A percentile compares a stretch with the other conserved stretches of the same genome.
phyloP scores from a whole-genome alignment of 92 coral and sea anemone species.

The Parazoanthus atlanticus region DNA sequence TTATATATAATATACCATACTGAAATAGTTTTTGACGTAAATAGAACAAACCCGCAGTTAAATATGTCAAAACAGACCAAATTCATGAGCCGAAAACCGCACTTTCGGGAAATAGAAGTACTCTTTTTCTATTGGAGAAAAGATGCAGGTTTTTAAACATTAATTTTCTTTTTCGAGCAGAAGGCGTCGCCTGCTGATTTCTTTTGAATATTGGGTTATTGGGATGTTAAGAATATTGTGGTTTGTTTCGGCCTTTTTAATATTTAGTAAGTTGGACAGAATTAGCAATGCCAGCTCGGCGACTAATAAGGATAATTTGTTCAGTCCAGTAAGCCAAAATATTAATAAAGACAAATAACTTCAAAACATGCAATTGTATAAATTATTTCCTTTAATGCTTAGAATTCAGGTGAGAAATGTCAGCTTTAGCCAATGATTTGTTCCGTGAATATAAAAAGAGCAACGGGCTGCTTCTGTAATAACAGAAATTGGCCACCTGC shows the following conservation, averaged over 20 bases:
- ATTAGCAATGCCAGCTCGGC: background rate
- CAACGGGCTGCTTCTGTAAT: background rate
- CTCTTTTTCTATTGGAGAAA: background rate
- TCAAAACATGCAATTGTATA: background rate
- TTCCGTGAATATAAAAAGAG: background rate
- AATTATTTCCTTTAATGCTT: background rate
- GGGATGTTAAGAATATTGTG: background rate
- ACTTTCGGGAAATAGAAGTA: background rate
- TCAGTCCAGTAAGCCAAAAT: background rate
- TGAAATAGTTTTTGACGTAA: constrained; percentile 24
- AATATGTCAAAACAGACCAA: background rate
- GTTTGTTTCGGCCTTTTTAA: constrained; percentile 11
- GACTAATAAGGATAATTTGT: background rate
- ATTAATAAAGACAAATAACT: background rate
- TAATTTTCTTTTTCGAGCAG: too few species aligned
- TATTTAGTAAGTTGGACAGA: background rate
- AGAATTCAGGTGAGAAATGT: background rate
- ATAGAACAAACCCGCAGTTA: background rate
- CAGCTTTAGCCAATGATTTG: background rate
- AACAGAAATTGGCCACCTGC: background rate
- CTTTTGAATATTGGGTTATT: background rate
- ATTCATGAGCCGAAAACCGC: background rate
- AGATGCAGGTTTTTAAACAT: background rate
- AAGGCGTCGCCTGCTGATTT: constrained; percentile 11
- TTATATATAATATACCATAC: constrained; percentile 15